A percentile compares a stretch with the other conserved stretches of the same genome.
Conservation (phyloP, 2,797 vertebrate species). For the Acanthurus leucopareius region DNA sequence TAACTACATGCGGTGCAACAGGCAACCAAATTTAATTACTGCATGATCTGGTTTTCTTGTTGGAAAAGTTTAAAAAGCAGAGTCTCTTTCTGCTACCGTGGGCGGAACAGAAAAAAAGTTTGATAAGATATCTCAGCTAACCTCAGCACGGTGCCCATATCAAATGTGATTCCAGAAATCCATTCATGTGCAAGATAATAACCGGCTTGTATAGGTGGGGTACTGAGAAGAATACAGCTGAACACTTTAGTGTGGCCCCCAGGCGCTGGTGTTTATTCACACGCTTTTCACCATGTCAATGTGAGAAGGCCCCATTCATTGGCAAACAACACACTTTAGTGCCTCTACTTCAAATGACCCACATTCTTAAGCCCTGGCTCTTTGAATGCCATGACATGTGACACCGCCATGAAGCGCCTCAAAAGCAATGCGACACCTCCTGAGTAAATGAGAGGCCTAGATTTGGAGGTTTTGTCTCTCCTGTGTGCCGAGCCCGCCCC, state of each 20-base stretch:
- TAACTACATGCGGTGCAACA: constrained; percentile 45
- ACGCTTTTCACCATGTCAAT: constrained; percentile 85
- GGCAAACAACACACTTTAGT: constrained; percentile 87
- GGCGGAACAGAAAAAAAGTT: constrained; percentile 28
- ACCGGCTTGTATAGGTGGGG: constrained; percentile 81
- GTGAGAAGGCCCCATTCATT: constrained; percentile 87
- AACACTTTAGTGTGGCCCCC: constrained; percentile 82
- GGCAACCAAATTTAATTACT: constrained; percentile 65
- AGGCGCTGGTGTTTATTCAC: constrained; percentile 86
- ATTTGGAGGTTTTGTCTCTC: constrained; percentile 75
- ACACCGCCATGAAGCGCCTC: constrained; percentile 80
- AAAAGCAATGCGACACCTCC: constrained; percentile 82
- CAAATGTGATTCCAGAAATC: constrained; percentile 69
- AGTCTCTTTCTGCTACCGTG: constrained; percentile 32
- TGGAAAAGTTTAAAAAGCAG: constrained; percentile 3
- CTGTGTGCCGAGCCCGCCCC: neutral
- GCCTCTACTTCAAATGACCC: constrained; percentile 88
- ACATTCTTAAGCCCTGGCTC: constrained; percentile 83
- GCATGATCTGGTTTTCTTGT: constrained; percentile 55
- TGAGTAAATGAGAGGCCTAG: constrained; percentile 80
- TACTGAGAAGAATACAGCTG: constrained; percentile 76
- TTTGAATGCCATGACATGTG: constrained; percentile 84
- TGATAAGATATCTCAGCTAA: constrained; percentile 60
- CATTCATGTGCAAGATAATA: constrained; percentile 81
- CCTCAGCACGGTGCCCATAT: constrained; percentile 61